These are phyloP conservation scores for Drosophila nikananu DNA, from an alignment of 1,140 invertebrate species.

Conservation along the genomic window DNA sequence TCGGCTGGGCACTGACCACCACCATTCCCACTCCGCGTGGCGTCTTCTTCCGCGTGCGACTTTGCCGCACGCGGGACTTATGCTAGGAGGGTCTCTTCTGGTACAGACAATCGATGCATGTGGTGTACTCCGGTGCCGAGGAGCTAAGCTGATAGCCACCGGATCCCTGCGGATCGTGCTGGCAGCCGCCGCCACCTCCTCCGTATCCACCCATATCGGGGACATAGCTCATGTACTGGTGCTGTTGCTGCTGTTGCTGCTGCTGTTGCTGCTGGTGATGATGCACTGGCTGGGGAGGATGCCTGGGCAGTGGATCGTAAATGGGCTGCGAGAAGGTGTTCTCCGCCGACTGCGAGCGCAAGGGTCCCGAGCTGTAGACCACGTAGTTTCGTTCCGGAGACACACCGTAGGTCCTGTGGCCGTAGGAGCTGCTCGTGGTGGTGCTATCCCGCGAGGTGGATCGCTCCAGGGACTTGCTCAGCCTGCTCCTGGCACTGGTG, in stretches of 20 bases:
- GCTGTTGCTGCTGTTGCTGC: conserved; percentile 22
- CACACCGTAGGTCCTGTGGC: conserved; percentile 68
- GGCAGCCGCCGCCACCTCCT: conserved; percentile 36
- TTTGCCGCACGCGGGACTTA: conserved; percentile 86
- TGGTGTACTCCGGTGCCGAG: conserved; percentile 88
- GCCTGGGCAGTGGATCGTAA: conserved; percentile 66
- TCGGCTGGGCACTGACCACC: conserved; percentile 68
- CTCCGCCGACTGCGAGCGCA: conserved; percentile 83
- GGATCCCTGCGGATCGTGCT: conserved; percentile 57
- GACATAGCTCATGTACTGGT: conserved; percentile 62
- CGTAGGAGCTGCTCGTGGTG: conserved; percentile 75
- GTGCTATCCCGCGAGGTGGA: conserved; percentile 79
- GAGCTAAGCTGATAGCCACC: conserved; percentile 86
- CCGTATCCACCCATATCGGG: conserved; percentile 54
- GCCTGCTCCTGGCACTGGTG: conserved; percentile 25
- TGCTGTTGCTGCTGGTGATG: conserved; percentile 27
- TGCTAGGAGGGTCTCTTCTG: conserved; percentile 88
- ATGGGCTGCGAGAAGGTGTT: conserved; percentile 77
- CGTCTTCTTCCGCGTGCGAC: conserved; percentile 85
- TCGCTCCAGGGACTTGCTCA: conserved; percentile 82
- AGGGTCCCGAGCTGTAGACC: conserved; percentile 67
- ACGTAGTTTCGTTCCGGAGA: conserved; percentile 81
- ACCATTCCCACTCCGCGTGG: conserved; percentile 73
- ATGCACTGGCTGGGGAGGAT: conserved; percentile 50
- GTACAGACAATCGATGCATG: conserved; percentile 89